Evolutionary conservation across 2,797 vertebrate species (phyloP), one percentile per base, ranked within the genome.

Genomic region (Halcyon badia): DNA sequence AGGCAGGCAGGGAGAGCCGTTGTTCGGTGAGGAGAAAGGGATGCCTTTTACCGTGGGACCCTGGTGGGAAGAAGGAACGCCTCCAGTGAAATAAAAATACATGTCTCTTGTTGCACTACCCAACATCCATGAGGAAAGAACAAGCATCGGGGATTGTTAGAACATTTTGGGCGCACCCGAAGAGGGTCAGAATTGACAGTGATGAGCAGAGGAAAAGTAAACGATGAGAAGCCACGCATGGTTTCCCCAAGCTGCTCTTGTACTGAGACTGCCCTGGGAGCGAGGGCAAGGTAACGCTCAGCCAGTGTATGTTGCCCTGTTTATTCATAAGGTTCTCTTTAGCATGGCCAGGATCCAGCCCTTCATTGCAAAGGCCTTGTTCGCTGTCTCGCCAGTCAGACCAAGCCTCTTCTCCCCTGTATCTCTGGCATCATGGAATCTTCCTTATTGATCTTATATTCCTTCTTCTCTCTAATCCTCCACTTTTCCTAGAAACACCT

Each of bases 221-320:
- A 22, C 33, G 6, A 39, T 0, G 6, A 35, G 48, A 62, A 62
- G 57, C 20, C 0, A 0, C 6, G 9, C 2, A 1, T 6, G 7
- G 57, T 58, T 83, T 68, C 9, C 26, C 24, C 15, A 46, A 30
- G 13, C 5, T 41, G 31, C 1, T 3, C 73, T 46, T n/a, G 15
- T 2, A 10, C 8, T 14, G 37, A 57, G 52, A 3, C 9, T 42
- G n/a, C 41, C 10, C 1, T 18, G 15, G 49, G 37, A 58, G 46
- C 1, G 0, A 64, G 31, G 39, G 30, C 39, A 21, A 58, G 9
- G 42, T 49, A 82, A 72, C 35, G 13, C 26, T 20, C 51, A 4
- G 5, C 10, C 30, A 9, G 13, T 33, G n/a, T 65, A 65, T 42
- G 17, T 54, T 82, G 21, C 26, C 49, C 19, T 41, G 0, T 42